These are phyloP conservation scores for Sweltsa coloradensis DNA, from an alignment of 1,140 invertebrate species.

Conservation along the genomic window DNA sequence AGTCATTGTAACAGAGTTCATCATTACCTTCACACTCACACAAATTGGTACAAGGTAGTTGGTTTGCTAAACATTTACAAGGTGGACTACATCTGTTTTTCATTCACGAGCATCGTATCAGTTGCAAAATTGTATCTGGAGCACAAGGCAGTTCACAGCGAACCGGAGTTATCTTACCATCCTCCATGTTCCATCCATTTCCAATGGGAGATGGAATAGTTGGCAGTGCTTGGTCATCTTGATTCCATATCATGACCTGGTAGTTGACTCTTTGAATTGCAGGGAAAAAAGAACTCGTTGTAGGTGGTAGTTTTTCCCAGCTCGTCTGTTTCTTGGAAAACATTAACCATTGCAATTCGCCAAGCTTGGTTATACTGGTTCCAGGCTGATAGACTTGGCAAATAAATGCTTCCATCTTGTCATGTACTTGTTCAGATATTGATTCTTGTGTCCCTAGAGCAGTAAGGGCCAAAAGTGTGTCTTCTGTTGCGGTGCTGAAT, in stretches of 20 bases:
- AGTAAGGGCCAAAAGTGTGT: too few species aligned
- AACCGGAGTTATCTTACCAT: not conserved
- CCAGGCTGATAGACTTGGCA: too few species aligned
- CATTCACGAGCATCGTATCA: not conserved
- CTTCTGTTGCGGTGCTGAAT: too few species aligned
- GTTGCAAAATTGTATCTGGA: constrained; percentile 5
- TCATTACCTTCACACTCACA: constrained; percentile 11
- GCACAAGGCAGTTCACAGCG: constrained; percentile 3
- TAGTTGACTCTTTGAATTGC: constrained; percentile 3
- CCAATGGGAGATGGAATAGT: constrained; percentile 2
- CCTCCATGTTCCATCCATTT: not conserved
- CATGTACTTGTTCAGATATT: too few species aligned
- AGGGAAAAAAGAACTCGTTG: constrained; percentile 5
- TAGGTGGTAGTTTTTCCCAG: constrained; percentile 8
- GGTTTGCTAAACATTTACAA: constrained; percentile 11
- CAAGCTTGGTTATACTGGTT: not conserved
- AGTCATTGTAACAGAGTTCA: not conserved
- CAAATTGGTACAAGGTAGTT: not conserved
- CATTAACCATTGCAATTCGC: constrained; percentile 5
- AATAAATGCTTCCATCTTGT: too few species aligned
- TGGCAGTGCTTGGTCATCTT: constrained; percentile 2
- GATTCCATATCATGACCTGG: constrained; percentile 5
- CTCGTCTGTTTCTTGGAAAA: constrained; percentile 4
- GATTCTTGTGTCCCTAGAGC: too few species aligned
- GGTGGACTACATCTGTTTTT: constrained; percentile 7